Evolutionary conservation across 2,888 invertebrate species (phyloP).

Genomic region (Yponomeuta plumbellus): DNA sequence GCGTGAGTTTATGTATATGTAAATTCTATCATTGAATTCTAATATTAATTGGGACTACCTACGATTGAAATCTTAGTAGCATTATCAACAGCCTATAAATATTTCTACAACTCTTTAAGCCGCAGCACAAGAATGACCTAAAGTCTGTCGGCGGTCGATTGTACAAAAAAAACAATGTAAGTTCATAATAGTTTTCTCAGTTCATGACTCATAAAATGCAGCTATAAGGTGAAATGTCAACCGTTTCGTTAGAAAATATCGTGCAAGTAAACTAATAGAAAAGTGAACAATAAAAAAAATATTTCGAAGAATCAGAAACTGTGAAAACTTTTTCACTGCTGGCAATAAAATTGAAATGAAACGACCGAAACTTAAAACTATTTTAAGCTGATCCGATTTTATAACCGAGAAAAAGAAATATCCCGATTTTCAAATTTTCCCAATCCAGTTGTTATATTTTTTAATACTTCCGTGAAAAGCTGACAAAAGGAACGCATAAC

Average conservation of each 20-base stretch:
- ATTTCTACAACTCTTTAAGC: no score
- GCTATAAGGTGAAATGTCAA: no score
- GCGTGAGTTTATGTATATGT: no score
- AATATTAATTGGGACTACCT: no score
- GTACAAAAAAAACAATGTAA: no score
- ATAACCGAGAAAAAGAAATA: constrained; percentile 30
- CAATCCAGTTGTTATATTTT: constrained; percentile 44
- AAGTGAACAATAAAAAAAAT: not conserved
- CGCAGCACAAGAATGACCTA: no score
- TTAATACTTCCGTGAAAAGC: constrained; percentile 42
- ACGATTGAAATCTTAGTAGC: no score
- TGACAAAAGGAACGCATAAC: not conserved
- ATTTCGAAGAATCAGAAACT: not conserved
- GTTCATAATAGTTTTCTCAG: no score
- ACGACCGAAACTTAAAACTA: constrained; percentile 38
- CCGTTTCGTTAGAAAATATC: not conserved
- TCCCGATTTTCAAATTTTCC: constrained; percentile 32
- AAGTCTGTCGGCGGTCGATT: no score
- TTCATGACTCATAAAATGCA: no score
- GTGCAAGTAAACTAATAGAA: not conserved
- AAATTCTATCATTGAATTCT: no score
- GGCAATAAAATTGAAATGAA: not conserved
- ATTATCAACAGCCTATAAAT: no score
- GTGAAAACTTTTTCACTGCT: constrained; percentile 5
- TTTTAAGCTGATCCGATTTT: constrained; percentile 33